These are phyloP conservation scores for Pygocentrus nattereri DNA, from an alignment of 2,797 vertebrate species.

Conservation along the genomic window DNA sequence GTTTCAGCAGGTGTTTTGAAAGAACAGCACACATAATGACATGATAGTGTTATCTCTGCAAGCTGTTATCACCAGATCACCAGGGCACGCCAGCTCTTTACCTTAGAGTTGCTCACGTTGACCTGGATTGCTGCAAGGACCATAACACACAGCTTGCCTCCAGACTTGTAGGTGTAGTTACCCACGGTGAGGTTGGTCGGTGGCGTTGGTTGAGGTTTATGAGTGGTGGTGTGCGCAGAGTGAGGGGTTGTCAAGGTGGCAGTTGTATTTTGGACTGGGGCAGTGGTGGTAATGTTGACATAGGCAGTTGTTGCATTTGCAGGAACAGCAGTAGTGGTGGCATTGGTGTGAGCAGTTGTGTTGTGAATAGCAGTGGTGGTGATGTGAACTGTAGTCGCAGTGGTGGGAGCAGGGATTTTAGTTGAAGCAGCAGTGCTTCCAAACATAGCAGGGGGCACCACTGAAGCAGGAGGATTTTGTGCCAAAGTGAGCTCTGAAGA, in stretches of 20 bases:
- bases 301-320: not conserved
- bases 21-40: not conserved
- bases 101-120: slow-evolving; percentile 60
- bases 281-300: not conserved
- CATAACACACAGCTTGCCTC: slow-evolving; percentile 56
- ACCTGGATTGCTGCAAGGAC: slow-evolving; percentile 68
- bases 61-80: not conserved
- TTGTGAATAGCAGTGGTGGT: not conserved
- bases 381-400: rapidly evolving
- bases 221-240: not conserved
- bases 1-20: not conserved
- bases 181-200: slow-evolving; percentile 56
- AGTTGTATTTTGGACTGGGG: not conserved
- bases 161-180: slow-evolving; percentile 57
- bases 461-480: slow-evolving; percentile 32
- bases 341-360: rapidly evolving
- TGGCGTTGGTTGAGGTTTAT: slow-evolving; percentile 60
- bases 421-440: not conserved
- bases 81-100: slow-evolving; percentile 46
- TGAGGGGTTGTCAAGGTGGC: not conserved
- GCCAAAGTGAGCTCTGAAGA: slow-evolving; percentile 58
- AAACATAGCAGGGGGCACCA: slow-evolving; percentile 52
- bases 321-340: not conserved
- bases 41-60: not conserved
- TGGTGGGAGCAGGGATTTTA: rapidly evolving